A percentile compares a stretch with the other conserved stretches of the same genome.
phyloP scores from a whole-genome alignment of 2,888 invertebrate species.

The Ornithoptera alexandrae region DNA sequence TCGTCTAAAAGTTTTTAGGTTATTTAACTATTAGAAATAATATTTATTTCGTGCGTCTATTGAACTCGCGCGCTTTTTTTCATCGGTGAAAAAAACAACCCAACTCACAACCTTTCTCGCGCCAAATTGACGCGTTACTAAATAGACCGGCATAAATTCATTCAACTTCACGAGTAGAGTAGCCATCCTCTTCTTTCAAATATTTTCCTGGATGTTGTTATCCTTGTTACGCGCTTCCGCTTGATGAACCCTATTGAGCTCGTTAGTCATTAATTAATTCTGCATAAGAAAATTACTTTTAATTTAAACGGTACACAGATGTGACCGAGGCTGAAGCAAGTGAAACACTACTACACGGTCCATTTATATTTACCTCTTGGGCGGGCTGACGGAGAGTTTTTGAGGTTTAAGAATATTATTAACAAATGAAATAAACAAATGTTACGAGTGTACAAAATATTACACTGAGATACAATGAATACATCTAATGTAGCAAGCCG shows the following conservation, averaged over 20 bases:
- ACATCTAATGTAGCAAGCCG: too few species aligned
- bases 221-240: conserved; percentile 69
- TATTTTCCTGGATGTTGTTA: conserved; percentile 33
- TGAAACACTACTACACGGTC: conserved; percentile 35
- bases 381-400: neutral
- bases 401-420: too few species aligned
- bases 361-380: conserved; percentile 21
- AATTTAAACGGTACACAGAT: conserved; percentile 77
- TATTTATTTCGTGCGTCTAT: conserved; percentile 34
- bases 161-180: conserved; percentile 68
- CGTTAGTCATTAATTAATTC: conserved; percentile 80
- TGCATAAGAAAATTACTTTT: conserved; percentile 80
- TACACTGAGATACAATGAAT: too few species aligned
- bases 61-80: conserved; percentile 60
- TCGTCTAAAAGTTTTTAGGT: neutral
- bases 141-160: conserved; percentile 79
- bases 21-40: neutral
- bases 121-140: conserved; percentile 78
- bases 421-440: too few species aligned
- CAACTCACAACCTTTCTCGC: conserved; percentile 68
- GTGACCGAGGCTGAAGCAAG: conserved; percentile 49
- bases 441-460: too few species aligned
- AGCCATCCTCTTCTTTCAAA: conserved; percentile 47
- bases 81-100: conserved; percentile 34
- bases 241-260: conserved; percentile 79